Conservation (phyloP, 2,113 vertebrate species). For the Lamprologus ornatipinnis region DNA sequence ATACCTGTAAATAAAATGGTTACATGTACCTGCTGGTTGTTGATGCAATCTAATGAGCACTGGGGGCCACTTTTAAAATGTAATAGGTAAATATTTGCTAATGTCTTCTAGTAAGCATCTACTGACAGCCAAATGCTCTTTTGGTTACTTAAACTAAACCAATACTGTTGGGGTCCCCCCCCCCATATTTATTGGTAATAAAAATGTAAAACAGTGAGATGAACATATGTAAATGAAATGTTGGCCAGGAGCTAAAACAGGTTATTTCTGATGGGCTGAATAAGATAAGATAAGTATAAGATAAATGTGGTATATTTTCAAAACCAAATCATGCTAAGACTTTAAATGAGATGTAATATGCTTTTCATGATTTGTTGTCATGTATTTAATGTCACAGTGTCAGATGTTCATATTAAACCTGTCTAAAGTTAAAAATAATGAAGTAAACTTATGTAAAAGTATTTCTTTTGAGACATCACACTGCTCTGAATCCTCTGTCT, state of each 20-base stretch:
- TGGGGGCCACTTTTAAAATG: background rate
- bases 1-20: background rate
- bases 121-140: background rate
- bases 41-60: background rate
- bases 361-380: background rate
- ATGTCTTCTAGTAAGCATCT: background rate
- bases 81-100: background rate
- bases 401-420: background rate
- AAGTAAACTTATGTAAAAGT: background rate
- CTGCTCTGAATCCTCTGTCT: background rate
- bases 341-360: background rate
- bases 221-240: background rate
- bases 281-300: background rate
- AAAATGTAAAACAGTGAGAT: background rate
- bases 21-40: background rate
- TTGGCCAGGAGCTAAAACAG: background rate
- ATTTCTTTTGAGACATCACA: background rate
- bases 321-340: background rate
- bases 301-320: background rate
- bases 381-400: background rate
- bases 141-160: background rate
- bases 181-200: no score
- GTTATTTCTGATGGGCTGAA: background rate
- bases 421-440: background rate
- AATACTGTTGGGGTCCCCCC: no score